Conservation (phyloP, 2,797 vertebrate species). For the Tiaroga cobitis region DNA sequence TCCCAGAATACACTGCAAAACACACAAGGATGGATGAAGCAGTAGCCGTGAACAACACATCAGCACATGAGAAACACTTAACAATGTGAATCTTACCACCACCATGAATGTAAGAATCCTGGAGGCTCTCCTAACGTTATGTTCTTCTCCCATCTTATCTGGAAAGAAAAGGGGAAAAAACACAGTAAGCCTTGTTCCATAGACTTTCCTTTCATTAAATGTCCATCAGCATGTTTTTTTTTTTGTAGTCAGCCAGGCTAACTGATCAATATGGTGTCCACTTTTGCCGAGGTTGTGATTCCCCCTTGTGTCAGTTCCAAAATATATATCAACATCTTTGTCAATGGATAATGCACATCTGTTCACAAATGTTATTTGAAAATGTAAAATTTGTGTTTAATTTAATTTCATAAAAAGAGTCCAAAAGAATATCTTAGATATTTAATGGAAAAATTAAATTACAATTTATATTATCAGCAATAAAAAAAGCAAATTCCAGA, state of each 20-base stretch:
- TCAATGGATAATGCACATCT: not conserved
- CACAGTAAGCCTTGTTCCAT: not conserved
- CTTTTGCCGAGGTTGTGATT: not conserved
- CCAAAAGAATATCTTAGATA: not conserved
- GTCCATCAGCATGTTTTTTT: not conserved
- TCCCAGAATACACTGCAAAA: conserved; percentile 87
- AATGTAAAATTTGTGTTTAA: not conserved
- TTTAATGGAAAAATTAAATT: not conserved
- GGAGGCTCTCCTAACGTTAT: conserved; percentile 92
- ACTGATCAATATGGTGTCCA: not conserved
- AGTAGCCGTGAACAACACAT: conserved; percentile 20
- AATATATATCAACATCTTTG: not conserved
- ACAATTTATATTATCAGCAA: not conserved
- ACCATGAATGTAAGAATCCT: conserved; percentile 94
- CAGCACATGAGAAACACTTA: not conserved
- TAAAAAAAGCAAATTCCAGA: not conserved
- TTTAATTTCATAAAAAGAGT: not conserved
- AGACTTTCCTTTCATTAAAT: not conserved
- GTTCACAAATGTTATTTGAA: not conserved
- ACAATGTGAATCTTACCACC: conserved; percentile 83
- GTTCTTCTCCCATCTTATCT: conserved; percentile 97
- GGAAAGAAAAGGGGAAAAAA: not conserved
- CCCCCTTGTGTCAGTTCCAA: conserved; percentile 1
- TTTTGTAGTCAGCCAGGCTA: not conserved
- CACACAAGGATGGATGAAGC: conserved; percentile 13